Evolutionary conservation across 2,797 vertebrate genomes (phyloP).

Genomic region (Paramormyrops hopkinsi): DNA sequence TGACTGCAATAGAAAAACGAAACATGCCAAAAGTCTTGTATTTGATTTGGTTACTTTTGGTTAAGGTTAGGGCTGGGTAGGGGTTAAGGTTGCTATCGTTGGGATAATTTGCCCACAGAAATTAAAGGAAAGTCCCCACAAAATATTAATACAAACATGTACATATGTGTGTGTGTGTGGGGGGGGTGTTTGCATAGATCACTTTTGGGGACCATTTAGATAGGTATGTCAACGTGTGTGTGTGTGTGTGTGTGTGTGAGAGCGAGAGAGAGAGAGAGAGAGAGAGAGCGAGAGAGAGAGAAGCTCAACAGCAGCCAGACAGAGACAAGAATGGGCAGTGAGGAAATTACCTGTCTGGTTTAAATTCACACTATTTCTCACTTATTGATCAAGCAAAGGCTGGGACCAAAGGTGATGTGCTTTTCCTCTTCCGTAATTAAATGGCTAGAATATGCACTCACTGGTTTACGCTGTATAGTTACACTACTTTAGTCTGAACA

Average conservation of each 20-base stretch:
- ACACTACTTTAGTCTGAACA: neutral
- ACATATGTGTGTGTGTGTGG: neutral
- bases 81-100: neutral
- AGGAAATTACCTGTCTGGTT: conserved; percentile 32
- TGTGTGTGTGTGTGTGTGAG: neutral
- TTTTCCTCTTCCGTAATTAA: conserved; percentile 30
- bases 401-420: conserved; percentile 21
- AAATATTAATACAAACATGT: neutral
- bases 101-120: neutral
- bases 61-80: neutral
- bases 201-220: neutral
- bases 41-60: neutral
- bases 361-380: conserved; percentile 25
- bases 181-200: neutral
- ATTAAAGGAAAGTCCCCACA: neutral
- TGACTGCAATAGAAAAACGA: neutral
- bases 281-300: neutral
- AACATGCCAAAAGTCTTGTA: neutral
- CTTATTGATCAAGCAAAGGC: conserved; percentile 29
- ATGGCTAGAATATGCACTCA: conserved; percentile 24
- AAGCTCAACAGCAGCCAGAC: neutral
- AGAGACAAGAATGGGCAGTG: conserved; percentile 4
- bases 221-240: neutral
- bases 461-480: neutral
- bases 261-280: neutral